phyloP scores from a whole-genome alignment of 2,888 invertebrate genomes.

The Synergus itoensis region DNA sequence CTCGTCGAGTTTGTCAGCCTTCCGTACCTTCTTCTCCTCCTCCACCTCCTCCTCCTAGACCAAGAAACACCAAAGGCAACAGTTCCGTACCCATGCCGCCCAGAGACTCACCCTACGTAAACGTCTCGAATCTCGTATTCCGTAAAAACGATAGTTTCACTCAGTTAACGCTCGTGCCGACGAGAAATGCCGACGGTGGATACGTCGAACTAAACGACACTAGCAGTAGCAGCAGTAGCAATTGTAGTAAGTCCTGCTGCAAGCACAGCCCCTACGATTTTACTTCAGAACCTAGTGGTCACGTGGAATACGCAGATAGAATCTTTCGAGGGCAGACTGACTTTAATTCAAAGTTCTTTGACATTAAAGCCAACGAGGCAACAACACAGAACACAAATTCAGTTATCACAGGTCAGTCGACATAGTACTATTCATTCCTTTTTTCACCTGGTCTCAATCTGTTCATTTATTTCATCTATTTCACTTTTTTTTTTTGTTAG shows the following conservation, averaged over 20 bases:
- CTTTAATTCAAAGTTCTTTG: constrained; percentile 62
- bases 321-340: constrained; percentile 65
- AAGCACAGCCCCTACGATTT: constrained; percentile 72
- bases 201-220: constrained; percentile 72
- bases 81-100: constrained; percentile 50
- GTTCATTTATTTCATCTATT: too few relatives aligned
- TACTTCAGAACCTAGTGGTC: constrained; percentile 74
- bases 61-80: constrained; percentile 67
- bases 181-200: constrained; percentile 64
- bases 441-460: too few relatives aligned
- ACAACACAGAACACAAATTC: constrained; percentile 46
- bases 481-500: too few relatives aligned
- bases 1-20: constrained; percentile 78
- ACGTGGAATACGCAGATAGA: constrained; percentile 72
- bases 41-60: constrained; percentile 64
- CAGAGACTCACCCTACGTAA: constrained; percentile 73
- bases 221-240: constrained; percentile 44
- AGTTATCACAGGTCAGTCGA: constrained; percentile 23
- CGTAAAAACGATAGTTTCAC: constrained; percentile 72
- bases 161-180: constrained; percentile 57
- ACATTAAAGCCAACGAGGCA: constrained; percentile 58
- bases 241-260: constrained; percentile 47
- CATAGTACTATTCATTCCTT: too few relatives aligned
- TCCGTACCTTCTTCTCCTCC: constrained; percentile 78
- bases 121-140: constrained; percentile 71